Evolutionary conservation across 1,140 invertebrate genomes (phyloP).

Genomic region (Atopsyche davidsoni): DNA sequence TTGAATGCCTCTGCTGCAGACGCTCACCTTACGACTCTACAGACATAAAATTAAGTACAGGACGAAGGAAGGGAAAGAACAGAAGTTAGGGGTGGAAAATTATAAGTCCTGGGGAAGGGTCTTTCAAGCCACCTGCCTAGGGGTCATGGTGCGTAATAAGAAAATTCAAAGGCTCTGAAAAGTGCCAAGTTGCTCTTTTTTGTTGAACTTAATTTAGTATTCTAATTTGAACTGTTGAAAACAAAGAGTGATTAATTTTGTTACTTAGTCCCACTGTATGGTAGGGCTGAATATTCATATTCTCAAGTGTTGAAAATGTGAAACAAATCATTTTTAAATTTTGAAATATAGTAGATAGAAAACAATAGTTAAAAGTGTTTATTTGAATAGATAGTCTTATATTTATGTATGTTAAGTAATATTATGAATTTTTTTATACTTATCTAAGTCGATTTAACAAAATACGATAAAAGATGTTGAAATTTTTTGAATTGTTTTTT

Average conservation of each 20-base stretch:
- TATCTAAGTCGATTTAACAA: not conserved
- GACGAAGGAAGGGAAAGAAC: not conserved
- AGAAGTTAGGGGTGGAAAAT: slow-evolving; percentile 14
- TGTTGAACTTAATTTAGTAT: not conserved
- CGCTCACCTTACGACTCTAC: no score
- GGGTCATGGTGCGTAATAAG: not conserved
- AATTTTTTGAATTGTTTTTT: slow-evolving; percentile 1
- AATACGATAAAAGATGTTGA: no score
- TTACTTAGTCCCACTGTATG: no score
- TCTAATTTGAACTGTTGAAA: no score
- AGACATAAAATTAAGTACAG: no score
- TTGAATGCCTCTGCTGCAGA: no score
- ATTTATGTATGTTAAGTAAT: not conserved
- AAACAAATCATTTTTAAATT: no score
- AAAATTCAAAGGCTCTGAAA: not conserved
- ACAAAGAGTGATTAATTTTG: no score
- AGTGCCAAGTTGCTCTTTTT: not conserved
- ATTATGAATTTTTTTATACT: not conserved
- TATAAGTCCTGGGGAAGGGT: slow-evolving; percentile 23
- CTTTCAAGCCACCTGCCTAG: not conserved
- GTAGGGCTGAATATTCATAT: no score
- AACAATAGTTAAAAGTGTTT: no score
- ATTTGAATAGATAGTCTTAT: not conserved
- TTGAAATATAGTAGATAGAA: no score
- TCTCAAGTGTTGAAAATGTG: no score